Conservation (phyloP, 2,797 vertebrate species). For the Gadopsis marmoratus region DNA sequence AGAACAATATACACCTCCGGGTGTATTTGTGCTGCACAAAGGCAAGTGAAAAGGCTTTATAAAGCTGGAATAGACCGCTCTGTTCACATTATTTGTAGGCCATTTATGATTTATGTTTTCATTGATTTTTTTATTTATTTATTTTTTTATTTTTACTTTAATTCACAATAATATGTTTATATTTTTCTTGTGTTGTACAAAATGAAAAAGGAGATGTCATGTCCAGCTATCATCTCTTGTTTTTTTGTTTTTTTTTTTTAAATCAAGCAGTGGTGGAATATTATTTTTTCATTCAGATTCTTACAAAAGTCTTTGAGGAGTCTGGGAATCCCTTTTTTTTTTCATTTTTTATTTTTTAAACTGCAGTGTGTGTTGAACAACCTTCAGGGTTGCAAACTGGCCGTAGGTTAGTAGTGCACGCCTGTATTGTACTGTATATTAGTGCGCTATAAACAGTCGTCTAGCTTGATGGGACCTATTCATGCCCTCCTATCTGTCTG, state of each 20-base stretch:
- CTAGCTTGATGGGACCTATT: slow-evolving; percentile 48
- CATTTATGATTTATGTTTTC: background rate
- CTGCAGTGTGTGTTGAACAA: background rate
- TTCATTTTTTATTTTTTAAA: background rate
- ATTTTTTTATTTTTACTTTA: too few species aligned
- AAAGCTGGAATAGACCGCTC: background rate
- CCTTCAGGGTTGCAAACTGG: background rate
- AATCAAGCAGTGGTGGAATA: background rate
- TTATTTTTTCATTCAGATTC: background rate
- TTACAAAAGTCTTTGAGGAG: background rate
- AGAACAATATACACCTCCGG: background rate
- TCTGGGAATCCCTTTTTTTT: background rate
- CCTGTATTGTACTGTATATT: background rate
- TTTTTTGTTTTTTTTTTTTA: background rate
- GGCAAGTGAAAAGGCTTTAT: background rate
- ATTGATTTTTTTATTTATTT: too few species aligned
- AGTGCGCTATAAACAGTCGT: background rate
- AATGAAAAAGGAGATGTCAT: background rate
- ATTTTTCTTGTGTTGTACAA: background rate
- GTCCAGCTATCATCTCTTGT: background rate
- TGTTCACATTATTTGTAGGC: background rate
- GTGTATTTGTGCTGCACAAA: background rate
- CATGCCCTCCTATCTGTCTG: slow-evolving; percentile 77
- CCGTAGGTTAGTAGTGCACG: background rate
- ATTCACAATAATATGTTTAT: background rate